Evolutionary conservation across 1,140 invertebrate genomes (phyloP).

Genomic region (Hestina assimilis): DNA sequence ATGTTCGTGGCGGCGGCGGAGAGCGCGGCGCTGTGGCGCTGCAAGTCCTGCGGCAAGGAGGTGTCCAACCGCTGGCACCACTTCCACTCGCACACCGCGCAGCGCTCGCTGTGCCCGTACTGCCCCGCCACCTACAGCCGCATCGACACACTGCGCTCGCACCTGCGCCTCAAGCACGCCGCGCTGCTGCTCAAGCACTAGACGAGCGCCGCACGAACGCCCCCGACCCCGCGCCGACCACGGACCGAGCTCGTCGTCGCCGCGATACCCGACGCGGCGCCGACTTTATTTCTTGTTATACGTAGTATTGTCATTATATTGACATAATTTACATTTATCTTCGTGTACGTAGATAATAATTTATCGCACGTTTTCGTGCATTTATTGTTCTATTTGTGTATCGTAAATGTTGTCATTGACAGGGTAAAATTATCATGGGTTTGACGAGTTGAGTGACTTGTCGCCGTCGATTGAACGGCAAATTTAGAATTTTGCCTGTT

Average conservation of each 20-base stretch:
- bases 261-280: conserved; percentile 3
- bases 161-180: conserved; percentile 86
- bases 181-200: conserved; percentile 78
- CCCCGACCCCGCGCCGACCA: conserved; percentile 11
- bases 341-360: conserved; percentile 48
- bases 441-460: conserved; percentile 10
- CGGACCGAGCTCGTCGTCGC: background rate
- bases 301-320: conserved; percentile 44
- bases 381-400: conserved; percentile 62
- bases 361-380: conserved; percentile 69
- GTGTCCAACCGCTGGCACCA: conserved; percentile 93
- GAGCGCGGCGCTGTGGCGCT: conserved; percentile 85
- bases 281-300: conserved; percentile 22
- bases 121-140: conserved; percentile 91
- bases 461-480: conserved; percentile 7
- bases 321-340: conserved; percentile 53
- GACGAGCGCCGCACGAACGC: conserved; percentile 22
- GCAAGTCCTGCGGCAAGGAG: conserved; percentile 89
- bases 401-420: conserved; percentile 63
- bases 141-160: conserved; percentile 88
- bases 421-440: conserved; percentile 54
- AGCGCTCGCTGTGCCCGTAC: conserved; percentile 88
- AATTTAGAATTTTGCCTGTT: conserved; percentile 5
- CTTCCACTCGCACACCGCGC: conserved; percentile 88
- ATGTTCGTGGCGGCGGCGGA: conserved; percentile 86